phyloP scores from a whole-genome alignment of 2,113 vertebrate species.

The human (Homo sapiens) region GRCh38 chr13:93606501-93607000 shows the following conservation, averaged over 20 bases:
- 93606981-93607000: not conserved
- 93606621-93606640: not conserved
- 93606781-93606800: not conserved
- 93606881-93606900: not conserved
- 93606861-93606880: not conserved
- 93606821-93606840: not conserved
- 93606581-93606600: not conserved
- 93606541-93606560: not conserved
- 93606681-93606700: not conserved
- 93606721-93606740: not conserved
- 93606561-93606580: not conserved
- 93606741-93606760: not conserved
- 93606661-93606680: not conserved
- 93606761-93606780: not conserved
- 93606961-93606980: constrained; percentile 14
- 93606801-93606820: not conserved
- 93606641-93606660: not conserved
- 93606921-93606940: not conserved
- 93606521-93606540: not conserved
- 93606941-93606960: constrained; percentile 36
- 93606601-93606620: not conserved
- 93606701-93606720: not conserved
- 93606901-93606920: not conserved
- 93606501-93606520: not conserved
- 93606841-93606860: not conserved